phyloP scores from a whole-genome alignment of 2,888 invertebrate species.

The Cephonodes hylas region DNA sequence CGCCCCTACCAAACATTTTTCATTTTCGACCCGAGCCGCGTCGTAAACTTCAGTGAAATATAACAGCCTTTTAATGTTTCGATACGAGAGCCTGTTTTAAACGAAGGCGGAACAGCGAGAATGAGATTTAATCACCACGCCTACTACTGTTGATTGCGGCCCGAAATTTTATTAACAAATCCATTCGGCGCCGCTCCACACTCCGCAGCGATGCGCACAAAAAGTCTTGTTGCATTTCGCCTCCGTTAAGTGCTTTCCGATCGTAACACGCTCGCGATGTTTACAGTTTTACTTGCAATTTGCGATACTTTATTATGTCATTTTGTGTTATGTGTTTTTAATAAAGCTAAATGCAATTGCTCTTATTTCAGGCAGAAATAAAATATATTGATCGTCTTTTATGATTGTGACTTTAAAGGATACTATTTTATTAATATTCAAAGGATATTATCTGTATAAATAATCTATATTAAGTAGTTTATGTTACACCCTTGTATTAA shows the following conservation, averaged over 20 bases:
- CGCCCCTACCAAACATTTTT: not conserved
- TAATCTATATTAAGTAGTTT: too few species aligned
- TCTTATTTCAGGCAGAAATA: too few species aligned
- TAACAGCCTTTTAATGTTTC: not conserved
- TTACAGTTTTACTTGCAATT: constrained; percentile 1
- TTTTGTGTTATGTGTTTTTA: not conserved
- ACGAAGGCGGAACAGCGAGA: not conserved
- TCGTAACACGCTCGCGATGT: not conserved
- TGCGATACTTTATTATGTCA: not conserved
- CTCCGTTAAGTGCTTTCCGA: constrained; percentile 3
- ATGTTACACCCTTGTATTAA: too few species aligned
- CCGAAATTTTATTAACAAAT: constrained; percentile 8
- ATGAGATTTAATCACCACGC: constrained; percentile 8
- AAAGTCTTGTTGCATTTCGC: not conserved
- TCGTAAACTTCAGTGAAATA: constrained; percentile 6
- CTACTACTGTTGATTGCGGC: constrained; percentile 4
- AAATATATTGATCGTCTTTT: too few species aligned
- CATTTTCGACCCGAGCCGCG: not conserved
- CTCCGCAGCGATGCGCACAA: not conserved
- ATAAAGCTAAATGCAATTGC: too few species aligned
- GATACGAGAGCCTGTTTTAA: not conserved
- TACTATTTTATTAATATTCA: too few species aligned
- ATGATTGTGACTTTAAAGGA: not conserved
- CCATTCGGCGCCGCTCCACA: not conserved
- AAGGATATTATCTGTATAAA: too few species aligned